These are phyloP conservation scores for Peromyscus maniculatus DNA, from an alignment of 2,113 vertebrate genomes.

Conservation along the genomic window DNA sequence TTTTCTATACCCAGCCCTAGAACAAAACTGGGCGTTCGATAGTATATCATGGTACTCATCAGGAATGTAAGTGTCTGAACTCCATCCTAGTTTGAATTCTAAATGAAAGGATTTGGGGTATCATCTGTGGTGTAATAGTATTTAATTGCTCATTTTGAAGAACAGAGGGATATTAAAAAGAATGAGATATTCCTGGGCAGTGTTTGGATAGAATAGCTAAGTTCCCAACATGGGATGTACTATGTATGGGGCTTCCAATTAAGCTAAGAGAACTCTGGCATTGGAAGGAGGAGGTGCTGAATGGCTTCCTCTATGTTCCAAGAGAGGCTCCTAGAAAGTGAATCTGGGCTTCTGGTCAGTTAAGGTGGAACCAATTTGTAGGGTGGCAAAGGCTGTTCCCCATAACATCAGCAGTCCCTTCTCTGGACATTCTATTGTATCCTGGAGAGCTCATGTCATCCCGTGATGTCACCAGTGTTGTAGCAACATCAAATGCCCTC, in stretches of 20 bases:
- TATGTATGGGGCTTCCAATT: too few species aligned
- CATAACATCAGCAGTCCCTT: background rate
- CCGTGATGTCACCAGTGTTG: background rate
- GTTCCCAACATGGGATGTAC: too few species aligned
- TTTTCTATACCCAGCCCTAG: background rate
- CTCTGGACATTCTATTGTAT: background rate
- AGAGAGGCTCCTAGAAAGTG: background rate
- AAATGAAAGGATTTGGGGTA: too few species aligned
- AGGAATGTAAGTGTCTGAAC: background rate
- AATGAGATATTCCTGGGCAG: too few species aligned
- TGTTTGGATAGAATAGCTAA: too few species aligned
- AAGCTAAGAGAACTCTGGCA: too few species aligned
- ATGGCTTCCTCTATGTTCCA: background rate
- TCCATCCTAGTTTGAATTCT: background rate
- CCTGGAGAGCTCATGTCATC: background rate
- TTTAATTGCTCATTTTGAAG: too few species aligned
- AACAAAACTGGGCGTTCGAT: background rate
- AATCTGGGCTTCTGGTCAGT: background rate
- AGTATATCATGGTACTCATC: background rate
- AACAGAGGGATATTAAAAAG: too few species aligned
- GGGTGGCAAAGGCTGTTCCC: background rate
- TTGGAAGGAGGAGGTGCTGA: background rate
- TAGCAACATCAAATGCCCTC: background rate
- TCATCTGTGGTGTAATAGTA: background rate
- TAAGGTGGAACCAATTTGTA: background rate